Conservation (phyloP, 2,888 invertebrate genomes). For the Acrobasis suavella region DNA sequence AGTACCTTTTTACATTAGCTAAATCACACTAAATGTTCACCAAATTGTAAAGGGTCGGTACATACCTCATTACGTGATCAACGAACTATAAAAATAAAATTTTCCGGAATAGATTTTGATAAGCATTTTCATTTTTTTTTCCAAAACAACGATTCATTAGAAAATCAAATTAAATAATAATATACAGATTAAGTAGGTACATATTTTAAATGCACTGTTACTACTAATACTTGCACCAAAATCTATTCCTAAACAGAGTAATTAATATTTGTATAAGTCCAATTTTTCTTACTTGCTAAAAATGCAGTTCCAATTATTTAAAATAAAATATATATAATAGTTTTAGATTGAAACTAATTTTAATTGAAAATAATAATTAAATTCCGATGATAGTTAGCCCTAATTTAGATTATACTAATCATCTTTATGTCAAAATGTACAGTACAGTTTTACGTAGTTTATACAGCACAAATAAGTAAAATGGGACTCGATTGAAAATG, state of each 20-base stretch:
- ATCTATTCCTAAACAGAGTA: neutral
- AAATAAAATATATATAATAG: neutral
- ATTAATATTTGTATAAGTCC: neutral
- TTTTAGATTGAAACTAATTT: neutral
- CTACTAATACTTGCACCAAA: neutral
- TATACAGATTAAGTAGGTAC: neutral
- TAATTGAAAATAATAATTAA: neutral
- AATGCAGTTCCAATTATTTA: neutral
- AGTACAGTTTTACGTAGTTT: neutral
- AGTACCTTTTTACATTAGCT: neutral
- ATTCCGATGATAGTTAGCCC: neutral
- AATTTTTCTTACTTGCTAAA: neutral
- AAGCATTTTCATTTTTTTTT: neutral
- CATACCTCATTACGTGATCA: neutral
- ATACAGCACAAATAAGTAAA: neutral
- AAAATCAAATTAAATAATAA: neutral
- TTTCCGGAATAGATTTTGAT: neutral
- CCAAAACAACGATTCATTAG: too few relatives aligned
- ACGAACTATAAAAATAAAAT: neutral
- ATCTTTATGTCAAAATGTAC: neutral
- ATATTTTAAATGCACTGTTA: neutral
- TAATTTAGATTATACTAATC: neutral
- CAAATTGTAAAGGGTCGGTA: neutral
- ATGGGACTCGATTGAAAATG: neutral
- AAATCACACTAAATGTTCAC: neutral